Conservation (phyloP, 2,113 vertebrate genomes). For the Vidua chalybeata region DNA sequence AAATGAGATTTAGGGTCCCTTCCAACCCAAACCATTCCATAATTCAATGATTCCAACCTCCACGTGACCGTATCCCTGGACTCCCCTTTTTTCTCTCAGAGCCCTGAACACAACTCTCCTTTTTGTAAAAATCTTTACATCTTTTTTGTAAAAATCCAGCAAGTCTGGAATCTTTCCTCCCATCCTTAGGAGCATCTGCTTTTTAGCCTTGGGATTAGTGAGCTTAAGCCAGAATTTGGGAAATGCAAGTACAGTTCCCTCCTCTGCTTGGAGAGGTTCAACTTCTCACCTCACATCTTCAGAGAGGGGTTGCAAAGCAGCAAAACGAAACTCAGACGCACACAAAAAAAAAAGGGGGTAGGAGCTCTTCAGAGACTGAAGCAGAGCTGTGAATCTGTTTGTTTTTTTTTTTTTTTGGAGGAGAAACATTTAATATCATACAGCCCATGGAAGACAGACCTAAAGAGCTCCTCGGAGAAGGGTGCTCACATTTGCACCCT, state of each 20-base stretch:
- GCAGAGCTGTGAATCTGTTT: background rate
- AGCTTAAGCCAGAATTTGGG: background rate
- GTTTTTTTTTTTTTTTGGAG: background rate
- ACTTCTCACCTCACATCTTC: background rate
- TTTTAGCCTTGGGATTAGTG: background rate
- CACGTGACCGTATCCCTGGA: background rate
- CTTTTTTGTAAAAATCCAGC: background rate
- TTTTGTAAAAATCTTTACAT: background rate
- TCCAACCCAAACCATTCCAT: background rate
- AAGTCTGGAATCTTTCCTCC: background rate
- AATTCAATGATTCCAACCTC: background rate
- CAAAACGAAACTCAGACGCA: background rate
- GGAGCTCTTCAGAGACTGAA: background rate
- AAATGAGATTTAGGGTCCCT: background rate
- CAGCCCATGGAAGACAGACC: background rate
- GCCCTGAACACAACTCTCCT: background rate
- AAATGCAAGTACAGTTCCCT: background rate
- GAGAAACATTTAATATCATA: background rate
- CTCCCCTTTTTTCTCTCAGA: background rate
- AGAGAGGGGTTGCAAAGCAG: background rate
- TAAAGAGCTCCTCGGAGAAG: background rate
- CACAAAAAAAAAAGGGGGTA: background rate
- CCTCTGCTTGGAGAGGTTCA: background rate
- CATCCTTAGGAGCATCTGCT: background rate
- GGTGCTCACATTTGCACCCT: constrained; percentile 2